Base-by-base conservation (phyloP, 2,113 vertebrate genomes). In the Gymnocephalus cernua region DNA sequence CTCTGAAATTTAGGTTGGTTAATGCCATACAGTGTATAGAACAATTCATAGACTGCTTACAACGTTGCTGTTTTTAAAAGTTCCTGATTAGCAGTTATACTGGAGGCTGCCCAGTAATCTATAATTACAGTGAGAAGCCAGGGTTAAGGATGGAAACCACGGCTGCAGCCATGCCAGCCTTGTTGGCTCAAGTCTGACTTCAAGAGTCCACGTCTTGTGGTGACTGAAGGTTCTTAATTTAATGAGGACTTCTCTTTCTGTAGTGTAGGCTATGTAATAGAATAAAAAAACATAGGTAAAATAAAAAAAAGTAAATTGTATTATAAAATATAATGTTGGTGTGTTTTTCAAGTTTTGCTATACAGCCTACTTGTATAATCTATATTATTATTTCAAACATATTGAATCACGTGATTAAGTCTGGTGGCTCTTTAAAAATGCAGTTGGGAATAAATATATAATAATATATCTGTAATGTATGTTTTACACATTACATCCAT, bases 41-140 rank as follows among this genome's bases (percentile, higher is more conserved):
- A 13, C 19, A 62, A 21, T 18, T 27, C 41, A 25, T 11, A 47
- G 23, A 65, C 35, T 15, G 23, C 23, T 13, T 47, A 59, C 10
- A 59, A 23, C 35, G 4, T 16, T 61, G 25, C 4, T 16, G 15
- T 45, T 21, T 32, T 19, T 50, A 25, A 48, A 58, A 48, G 63
- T 15, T n/a, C 38, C 62, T 19, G 66, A 82, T 71, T 2, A 63
- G 23, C n/a, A 35, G 50, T 48, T 32, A 41, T 15, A 41, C 27
- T 58, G 50, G 66, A 58, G 53, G 6, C 6, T 23, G 12, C 8
- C 19, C 56, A 48, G 27, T 25, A 59, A 15, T 21, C 25, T 78
- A n/a, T 66, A 66, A 77, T 78, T 78, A 77, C 44, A 68, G 63
- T 56, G 47, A 53, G 61, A 78, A 74, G 63, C 63, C 38, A 68